Base-by-base conservation (phyloP, 2,888 invertebrate genomes). In the Bembecia ichneumoniformis region DNA sequence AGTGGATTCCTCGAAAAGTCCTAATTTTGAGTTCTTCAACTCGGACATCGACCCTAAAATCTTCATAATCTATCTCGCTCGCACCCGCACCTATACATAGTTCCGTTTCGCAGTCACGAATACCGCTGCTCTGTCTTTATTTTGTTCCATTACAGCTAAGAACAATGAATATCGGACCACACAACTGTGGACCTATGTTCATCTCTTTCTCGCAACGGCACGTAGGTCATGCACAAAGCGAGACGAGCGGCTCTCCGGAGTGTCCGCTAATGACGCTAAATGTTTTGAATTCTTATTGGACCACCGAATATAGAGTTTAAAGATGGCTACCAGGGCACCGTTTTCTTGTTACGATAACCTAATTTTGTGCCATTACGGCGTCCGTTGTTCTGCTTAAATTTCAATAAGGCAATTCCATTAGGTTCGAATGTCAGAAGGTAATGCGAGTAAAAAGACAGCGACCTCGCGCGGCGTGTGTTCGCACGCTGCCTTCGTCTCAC, bases 71-170 rank as follows among this genome's bases (percentile, higher is more conserved):
- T 56, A 54, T 84, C 83, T 70, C 72, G 47, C 63, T 84, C 72
- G 53, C 68, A 62, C 80, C 53, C 65, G 52, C 59, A 52, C 51
- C 62, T 57, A 58, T 64, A 51, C 49, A 68, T 79, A 74, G 63
- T 67, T 77, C 67, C 58, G 69, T 84, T 81, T 83, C 86, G 60
- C 71, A 77, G 81, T 84, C 86, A 86, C 86, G 87, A 86, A 81
- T 81, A 82, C 84, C 82, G 82, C 84, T 83, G 82, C 74, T 80
- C 82, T 79, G 82, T 78, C 83, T 86, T 83, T 83, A 84, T 83
- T 86, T 83, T 83, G 82, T 81, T 82, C 83, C 82, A 86, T 83
- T 82, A 83, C 79, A 70, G 68, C 73, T 77, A 84, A 86, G 86
- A 87, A 87, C 87, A 87, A 87, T 86, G 80, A 82, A 74, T 81